Percentiles rank a stretch among this genome's conserved stretches.
Evolutionary conservation across 1,140 invertebrate species (phyloP).

Genomic region (Doryteuthis pealeii): DNA sequence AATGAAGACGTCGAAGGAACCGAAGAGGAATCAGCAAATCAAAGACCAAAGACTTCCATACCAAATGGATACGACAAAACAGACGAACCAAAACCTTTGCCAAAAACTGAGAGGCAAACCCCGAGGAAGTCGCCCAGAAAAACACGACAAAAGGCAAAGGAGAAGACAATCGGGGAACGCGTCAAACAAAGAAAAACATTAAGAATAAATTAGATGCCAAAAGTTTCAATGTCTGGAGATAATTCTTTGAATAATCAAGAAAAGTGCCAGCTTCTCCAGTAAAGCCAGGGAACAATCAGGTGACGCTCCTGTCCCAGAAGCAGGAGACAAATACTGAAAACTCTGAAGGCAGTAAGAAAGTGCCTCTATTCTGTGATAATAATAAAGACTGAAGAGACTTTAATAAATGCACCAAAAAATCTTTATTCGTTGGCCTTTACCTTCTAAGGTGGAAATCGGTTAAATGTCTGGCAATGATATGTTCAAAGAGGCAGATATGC

Average conservation of each 20-base stretch:
- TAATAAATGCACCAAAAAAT: slow-evolving; percentile 24
- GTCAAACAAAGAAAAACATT: not conserved
- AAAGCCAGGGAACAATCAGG: not conserved
- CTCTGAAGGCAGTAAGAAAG: slow-evolving; percentile 3
- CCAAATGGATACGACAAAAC: not conserved
- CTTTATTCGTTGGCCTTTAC: slow-evolving; percentile 37
- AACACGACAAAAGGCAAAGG: slow-evolving; percentile 18
- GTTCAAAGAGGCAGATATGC: slow-evolving; percentile 54
- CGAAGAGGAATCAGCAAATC: not conserved
- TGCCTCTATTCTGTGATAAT: not conserved
- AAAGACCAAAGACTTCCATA: not conserved
- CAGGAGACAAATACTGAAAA: not conserved
- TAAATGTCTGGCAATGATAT: slow-evolving; percentile 50
- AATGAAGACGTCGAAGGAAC: slow-evolving; percentile 49
- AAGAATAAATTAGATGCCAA: slow-evolving; percentile 11
- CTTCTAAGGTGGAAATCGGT: slow-evolving; percentile 29
- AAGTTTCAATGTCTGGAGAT: not conserved
- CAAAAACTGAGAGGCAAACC: too few relatives aligned
- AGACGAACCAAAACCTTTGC: not conserved
- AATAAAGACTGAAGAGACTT: not conserved
- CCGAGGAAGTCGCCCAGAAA: not conserved
- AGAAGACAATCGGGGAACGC: not conserved
- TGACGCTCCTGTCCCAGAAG: slow-evolving; percentile 16
- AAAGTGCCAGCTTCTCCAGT: not conserved
- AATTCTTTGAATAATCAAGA: not conserved